Percentiles rank a stretch among this genome's conserved stretches.
These are phyloP conservation scores for Drosophila equinoxialis DNA, from an alignment of 1,140 invertebrate species.

Conservation along the genomic window DNA sequence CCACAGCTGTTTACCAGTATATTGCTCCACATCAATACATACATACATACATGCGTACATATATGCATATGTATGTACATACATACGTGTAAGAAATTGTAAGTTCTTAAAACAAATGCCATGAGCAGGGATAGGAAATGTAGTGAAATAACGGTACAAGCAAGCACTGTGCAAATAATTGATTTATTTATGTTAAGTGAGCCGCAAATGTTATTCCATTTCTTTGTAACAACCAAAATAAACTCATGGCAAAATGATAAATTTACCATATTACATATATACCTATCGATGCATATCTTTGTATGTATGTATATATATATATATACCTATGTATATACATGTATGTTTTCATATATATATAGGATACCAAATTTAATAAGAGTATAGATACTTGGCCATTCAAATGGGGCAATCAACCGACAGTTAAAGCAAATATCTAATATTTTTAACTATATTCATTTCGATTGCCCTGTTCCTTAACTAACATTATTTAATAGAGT, in stretches of 20 bases:
- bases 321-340: too few species aligned
- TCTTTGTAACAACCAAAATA: background rate
- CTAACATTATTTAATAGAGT: too few species aligned
- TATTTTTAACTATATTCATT: too few species aligned
- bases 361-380: too few species aligned
- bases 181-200: constrained; percentile 49
- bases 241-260: background rate
- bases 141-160: background rate
- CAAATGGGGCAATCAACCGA: too few species aligned
- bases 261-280: background rate
- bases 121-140: background rate
- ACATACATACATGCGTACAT: background rate
- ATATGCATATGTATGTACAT: background rate
- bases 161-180: background rate
- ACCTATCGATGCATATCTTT: too few species aligned
- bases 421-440: too few species aligned
- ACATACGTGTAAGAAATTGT: background rate
- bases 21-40: background rate
- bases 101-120: too few species aligned
- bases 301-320: too few species aligned
- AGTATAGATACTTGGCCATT: too few species aligned
- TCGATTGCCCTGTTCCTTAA: too few species aligned
- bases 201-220: constrained; percentile 30
- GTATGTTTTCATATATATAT: too few species aligned
- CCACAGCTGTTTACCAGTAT: background rate